Conservation (phyloP, 2,888 invertebrate species). For the Athalia circularis region DNA sequence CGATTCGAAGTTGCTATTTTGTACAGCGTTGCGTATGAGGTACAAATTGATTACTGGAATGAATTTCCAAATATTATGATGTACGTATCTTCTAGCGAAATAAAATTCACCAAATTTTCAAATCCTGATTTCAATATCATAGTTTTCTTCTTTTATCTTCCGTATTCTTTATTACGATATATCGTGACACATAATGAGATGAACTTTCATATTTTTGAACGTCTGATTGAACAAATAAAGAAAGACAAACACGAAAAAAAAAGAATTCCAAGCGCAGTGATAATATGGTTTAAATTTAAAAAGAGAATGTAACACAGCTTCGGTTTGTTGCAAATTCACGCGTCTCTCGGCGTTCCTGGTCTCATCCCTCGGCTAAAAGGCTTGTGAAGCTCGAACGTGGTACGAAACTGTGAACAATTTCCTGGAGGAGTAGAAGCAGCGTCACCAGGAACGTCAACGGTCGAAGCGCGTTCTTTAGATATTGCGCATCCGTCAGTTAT, state of each 20-base stretch:
- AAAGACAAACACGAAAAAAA: not conserved
- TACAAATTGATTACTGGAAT: not conserved
- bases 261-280: not conserved
- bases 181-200: not conserved
- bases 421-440: not conserved
- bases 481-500: conserved; percentile 31
- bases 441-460: conserved; percentile 11
- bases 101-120: no score
- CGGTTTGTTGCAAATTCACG: conserved; percentile 25
- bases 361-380: conserved; percentile 4
- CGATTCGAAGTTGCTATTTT: no score
- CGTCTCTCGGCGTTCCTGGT: not conserved
- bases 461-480: conserved; percentile 37
- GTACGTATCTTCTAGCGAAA: no score
- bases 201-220: not conserved
- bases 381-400: conserved; percentile 28
- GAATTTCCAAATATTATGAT: no score
- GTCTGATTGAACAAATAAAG: not conserved
- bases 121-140: not conserved
- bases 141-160: not conserved
- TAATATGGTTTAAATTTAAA: not conserved
- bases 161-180: not conserved
- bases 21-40: not conserved
- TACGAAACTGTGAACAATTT: conserved; percentile 44
- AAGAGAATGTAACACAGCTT: conserved; percentile 1